Evolutionary conservation across 2,113 vertebrate genomes (phyloP).

Genomic region (Aegypius monachus): DNA sequence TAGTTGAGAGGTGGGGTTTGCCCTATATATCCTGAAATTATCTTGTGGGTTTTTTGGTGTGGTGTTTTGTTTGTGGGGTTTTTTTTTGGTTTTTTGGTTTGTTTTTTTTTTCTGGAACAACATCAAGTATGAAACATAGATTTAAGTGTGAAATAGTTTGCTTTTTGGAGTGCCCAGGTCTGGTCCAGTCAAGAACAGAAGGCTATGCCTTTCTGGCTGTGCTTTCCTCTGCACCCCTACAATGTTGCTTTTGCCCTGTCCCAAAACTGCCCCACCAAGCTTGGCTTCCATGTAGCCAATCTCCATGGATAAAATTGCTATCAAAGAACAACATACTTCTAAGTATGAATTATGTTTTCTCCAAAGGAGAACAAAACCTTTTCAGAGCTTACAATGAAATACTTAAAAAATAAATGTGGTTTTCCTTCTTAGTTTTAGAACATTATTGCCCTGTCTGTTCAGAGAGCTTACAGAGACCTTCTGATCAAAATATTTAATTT

Average conservation of each 20-base stretch:
- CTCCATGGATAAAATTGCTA: background rate
- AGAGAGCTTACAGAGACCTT: background rate
- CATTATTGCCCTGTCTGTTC: background rate
- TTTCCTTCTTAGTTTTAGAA: background rate
- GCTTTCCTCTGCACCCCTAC: background rate
- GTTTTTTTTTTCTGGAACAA: background rate
- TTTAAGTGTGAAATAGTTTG: background rate
- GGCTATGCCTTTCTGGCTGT: background rate
- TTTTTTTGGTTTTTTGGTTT: no score
- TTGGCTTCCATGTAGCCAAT: background rate
- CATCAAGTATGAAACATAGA: background rate
- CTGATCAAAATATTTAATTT: constrained; percentile 53
- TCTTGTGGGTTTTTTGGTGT: background rate
- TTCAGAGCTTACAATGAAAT: background rate
- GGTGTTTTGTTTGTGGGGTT: background rate
- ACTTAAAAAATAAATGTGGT: background rate
- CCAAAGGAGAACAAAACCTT: background rate
- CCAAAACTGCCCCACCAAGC: background rate
- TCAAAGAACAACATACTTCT: background rate
- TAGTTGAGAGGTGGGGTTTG: background rate
- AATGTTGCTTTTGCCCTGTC: background rate
- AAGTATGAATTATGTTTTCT: background rate
- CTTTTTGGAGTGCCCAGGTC: background rate
- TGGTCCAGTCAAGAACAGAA: background rate
- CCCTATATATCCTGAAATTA: background rate